phyloP scores from a whole-genome alignment of 2,113 vertebrate genomes.

The Pterocles gutturalis region DNA sequence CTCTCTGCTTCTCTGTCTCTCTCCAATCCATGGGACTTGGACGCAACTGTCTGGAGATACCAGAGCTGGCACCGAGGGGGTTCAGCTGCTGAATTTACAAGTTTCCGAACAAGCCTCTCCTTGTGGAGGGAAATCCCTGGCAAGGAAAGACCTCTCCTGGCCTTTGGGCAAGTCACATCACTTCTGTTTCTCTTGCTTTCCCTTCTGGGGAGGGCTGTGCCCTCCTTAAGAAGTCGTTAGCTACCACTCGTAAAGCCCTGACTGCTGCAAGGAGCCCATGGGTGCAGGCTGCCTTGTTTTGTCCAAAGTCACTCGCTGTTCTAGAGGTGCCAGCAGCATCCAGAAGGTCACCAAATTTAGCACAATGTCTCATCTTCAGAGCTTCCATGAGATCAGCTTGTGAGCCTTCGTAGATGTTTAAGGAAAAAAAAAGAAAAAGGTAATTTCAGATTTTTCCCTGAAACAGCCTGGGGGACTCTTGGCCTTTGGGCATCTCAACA shows the following conservation, averaged over 20 bases:
- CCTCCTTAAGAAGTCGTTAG: background rate
- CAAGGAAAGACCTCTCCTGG: background rate
- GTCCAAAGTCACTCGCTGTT: background rate
- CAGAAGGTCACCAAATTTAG: background rate
- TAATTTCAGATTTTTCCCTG: background rate
- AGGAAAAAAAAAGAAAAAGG: background rate
- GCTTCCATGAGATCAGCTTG: background rate
- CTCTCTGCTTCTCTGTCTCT: background rate
- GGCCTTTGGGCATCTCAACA: background rate
- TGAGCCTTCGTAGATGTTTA: background rate
- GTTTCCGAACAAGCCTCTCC: background rate
- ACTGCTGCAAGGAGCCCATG: background rate
- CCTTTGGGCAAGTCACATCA: background rate
- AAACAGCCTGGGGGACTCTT: background rate
- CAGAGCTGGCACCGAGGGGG: background rate
- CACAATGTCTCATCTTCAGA: background rate
- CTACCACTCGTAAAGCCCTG: background rate
- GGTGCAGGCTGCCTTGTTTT: background rate
- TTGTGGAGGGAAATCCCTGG: background rate
- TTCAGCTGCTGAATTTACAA: background rate
- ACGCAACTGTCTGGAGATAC: background rate
- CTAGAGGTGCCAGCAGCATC: background rate
- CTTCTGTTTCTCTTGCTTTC: background rate
- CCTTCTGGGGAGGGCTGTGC: background rate
- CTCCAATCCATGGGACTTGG: background rate